Evolutionary conservation across 2,888 invertebrate species (phyloP).

Genomic region (Asteroscopus sphinx): DNA sequence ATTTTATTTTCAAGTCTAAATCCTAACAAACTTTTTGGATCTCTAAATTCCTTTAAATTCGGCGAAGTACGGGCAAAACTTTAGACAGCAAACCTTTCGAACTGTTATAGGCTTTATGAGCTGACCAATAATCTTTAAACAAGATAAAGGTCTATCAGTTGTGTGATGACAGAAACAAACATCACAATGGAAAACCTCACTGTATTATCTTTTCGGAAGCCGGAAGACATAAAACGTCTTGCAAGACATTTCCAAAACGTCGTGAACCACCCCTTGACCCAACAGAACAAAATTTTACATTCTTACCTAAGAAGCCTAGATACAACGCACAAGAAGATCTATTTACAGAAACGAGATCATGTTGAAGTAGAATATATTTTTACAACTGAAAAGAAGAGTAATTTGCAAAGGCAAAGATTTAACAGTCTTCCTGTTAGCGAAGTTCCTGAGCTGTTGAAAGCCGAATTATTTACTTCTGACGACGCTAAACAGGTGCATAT

Average conservation of each 20-base stretch:
- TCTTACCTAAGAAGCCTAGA: conserved; percentile 76
- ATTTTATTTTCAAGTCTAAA: conserved; percentile 69
- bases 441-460: conserved; percentile 83
- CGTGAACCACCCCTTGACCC: conserved; percentile 77
- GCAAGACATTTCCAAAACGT: conserved; percentile 78
- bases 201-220: conserved; percentile 80
- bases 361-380: conserved; percentile 86
- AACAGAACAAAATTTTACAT: conserved; percentile 68
- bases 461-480: conserved; percentile 74
- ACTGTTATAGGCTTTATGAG: conserved; percentile 58
- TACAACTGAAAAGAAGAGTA: conserved; percentile 85
- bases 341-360: conserved; percentile 76
- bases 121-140: conserved; percentile 54
- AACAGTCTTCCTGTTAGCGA: conserved; percentile 85
- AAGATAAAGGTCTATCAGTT: conserved; percentile 61
- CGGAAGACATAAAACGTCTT: conserved; percentile 81
- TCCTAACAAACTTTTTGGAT: conserved; percentile 62
- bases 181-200: conserved; percentile 74
- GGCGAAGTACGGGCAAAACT: conserved; percentile 59
- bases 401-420: conserved; percentile 82
- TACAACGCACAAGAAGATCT: conserved; percentile 76
- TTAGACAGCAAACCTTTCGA: conserved; percentile 34
- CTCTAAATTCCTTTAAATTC: conserved; percentile 36
- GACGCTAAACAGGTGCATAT: conserved; percentile 84
- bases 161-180: conserved; percentile 62